Evolutionary conservation across 2,797 vertebrate genomes (phyloP).

Genomic region (Peromyscus attwateri): DNA sequence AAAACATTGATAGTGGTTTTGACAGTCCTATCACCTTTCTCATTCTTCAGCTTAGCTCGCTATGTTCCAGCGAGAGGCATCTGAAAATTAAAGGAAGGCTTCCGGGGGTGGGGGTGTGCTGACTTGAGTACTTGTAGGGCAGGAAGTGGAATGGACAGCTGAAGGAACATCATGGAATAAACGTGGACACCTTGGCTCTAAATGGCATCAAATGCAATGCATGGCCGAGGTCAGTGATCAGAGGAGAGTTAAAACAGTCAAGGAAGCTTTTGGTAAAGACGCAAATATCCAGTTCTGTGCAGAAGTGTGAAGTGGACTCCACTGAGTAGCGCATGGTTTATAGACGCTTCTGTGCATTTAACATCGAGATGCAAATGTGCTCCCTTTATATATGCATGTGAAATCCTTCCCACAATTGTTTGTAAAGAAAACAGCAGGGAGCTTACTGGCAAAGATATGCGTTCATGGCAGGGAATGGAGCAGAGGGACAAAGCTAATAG

Average conservation of each 20-base stretch:
- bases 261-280: background rate
- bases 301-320: rapidly evolving
- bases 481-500: background rate
- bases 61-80: background rate
- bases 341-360: background rate
- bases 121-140: background rate
- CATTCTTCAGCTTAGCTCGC: background rate
- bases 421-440: background rate
- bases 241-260: background rate
- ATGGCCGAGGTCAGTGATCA: background rate
- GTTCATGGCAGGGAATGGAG: background rate
- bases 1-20: background rate
- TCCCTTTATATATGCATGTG: background rate
- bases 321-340: background rate
- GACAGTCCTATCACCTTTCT: background rate
- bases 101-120: background rate
- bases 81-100: background rate
- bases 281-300: background rate
- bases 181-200: background rate
- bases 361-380: background rate
- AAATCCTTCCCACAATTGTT: background rate
- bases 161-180: background rate
- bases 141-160: background rate
- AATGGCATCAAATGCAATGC: background rate
- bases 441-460: background rate